Conservation (phyloP, 2,113 vertebrate species). For the Arothron firmamentum region DNA sequence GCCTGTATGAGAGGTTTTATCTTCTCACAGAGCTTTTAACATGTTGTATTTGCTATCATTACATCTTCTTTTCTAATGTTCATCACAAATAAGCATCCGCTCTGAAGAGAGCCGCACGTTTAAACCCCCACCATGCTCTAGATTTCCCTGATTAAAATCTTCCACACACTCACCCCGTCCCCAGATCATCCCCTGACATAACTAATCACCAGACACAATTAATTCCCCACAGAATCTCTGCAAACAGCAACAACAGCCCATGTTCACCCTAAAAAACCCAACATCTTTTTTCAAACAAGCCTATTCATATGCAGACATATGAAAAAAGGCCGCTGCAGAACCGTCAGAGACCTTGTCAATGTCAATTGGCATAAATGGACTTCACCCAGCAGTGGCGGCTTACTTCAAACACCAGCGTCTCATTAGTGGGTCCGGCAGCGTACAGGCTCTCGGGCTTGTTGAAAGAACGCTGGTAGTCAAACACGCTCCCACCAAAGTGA, state of each 20-base stretch:
- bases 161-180: constrained; percentile 13
- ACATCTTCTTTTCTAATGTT: neutral
- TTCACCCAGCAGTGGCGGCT: constrained; percentile 64
- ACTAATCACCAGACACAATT: constrained; percentile 46
- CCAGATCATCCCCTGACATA: constrained; percentile 32
- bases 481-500: constrained; percentile 84
- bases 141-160: constrained; percentile 38
- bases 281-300: constrained; percentile 58
- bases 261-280: constrained; percentile 30
- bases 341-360: constrained; percentile 58
- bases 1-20: too few relatives aligned
- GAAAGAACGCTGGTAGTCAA: constrained; percentile 87
- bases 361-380: constrained; percentile 55
- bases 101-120: constrained; percentile 10
- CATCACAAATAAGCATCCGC: neutral
- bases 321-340: constrained; percentile 33
- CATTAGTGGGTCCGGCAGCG: constrained; percentile 88
- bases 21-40: neutral
- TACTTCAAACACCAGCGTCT: constrained; percentile 97
- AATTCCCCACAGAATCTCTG: constrained; percentile 42
- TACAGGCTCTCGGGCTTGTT: constrained; percentile 86
- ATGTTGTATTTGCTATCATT: neutral
- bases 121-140: constrained; percentile 13
- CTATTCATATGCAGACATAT: constrained; percentile 38
- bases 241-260: constrained; percentile 27